A percentile compares a stretch with the other conserved stretches of the same genome.
Evolutionary conservation across 1,140 invertebrate genomes (phyloP).

Genomic region (Phenacoccus solenopsis): DNA sequence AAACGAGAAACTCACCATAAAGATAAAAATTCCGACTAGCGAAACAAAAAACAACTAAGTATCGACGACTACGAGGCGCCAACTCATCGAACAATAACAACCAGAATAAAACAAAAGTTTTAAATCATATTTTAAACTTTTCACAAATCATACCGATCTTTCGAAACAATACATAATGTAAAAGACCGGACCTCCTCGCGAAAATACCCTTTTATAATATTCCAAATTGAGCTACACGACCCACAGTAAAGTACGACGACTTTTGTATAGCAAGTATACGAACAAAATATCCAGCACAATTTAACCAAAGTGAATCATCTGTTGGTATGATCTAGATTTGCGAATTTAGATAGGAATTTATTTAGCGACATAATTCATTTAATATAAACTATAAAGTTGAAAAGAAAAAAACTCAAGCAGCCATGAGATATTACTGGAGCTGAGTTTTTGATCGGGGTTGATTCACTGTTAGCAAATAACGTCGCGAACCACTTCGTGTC

Average conservation of each 20-base stretch:
- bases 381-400: too few relatives aligned
- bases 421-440: too few relatives aligned
- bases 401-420: too few relatives aligned
- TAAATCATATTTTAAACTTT: background rate
- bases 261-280: too few relatives aligned
- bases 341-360: too few relatives aligned
- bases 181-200: background rate
- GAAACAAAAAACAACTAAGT: background rate
- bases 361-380: too few relatives aligned
- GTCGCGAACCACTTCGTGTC: too few relatives aligned
- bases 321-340: too few relatives aligned
- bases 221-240: background rate
- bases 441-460: too few relatives aligned
- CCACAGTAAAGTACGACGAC: background rate
- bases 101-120: slow-evolving; percentile 11
- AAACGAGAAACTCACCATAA: background rate
- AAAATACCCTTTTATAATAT: slow-evolving; percentile 7
- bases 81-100: slow-evolving; percentile 13
- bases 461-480: too few relatives aligned
- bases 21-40: background rate
- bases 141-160: slow-evolving; percentile 16
- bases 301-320: too few relatives aligned
- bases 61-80: slow-evolving; percentile 10
- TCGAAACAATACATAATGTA: slow-evolving; percentile 16
- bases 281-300: too few relatives aligned